Base-by-base conservation (phyloP, 2,797 vertebrate genomes). In the Pseudochirops corinnae region DNA sequence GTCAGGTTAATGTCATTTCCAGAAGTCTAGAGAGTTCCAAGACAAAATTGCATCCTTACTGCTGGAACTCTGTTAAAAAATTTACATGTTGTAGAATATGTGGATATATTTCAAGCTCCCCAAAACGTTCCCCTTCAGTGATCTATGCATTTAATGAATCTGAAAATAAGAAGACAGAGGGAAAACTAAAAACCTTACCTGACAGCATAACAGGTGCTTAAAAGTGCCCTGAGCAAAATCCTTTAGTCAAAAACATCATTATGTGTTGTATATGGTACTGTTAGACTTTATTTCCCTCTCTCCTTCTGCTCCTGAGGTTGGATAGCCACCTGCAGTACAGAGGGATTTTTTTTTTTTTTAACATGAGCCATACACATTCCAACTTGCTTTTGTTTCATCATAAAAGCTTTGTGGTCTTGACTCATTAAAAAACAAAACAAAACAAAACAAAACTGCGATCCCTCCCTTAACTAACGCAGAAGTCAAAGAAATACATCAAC, bases 171-270 rank as follows among this genome's bases (percentile, higher is more conserved):
- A 39, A 21, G 74, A 28, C 39, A 87, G 58, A 97, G 97, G 93
- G 58, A 96, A 82, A 58, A 94, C 90, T 96, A 57, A 95, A 31
- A 0, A 90, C 1, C 91, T 56, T 90, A 46, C 26, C 93, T 92
- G 97, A 92, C 62, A 96, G 94, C 97, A 95, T 93, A 98, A 96
- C 97, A 98, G 97, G 96, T 98, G 95, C 52, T 98, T 91, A 95
- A 98, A 90, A 94, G 46, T 92, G 95, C 95, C 96, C 97, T 95
- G 74, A 97, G 82, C 74, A 94, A 90, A 98, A 96, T 93, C 94
- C 46, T 94, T 94, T 91, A 60, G 60, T 97, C 95, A 95, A 92
- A 97, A 97, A 97, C 96, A 94, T 95, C 95, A 97, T 97, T 97
- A 94, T 94, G 91, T 67, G 91, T 96, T 97, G 96, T 95, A 94